phyloP scores from a whole-genome alignment of 2,113 vertebrate genomes.

The Sminthopsis crassicaudata region DNA sequence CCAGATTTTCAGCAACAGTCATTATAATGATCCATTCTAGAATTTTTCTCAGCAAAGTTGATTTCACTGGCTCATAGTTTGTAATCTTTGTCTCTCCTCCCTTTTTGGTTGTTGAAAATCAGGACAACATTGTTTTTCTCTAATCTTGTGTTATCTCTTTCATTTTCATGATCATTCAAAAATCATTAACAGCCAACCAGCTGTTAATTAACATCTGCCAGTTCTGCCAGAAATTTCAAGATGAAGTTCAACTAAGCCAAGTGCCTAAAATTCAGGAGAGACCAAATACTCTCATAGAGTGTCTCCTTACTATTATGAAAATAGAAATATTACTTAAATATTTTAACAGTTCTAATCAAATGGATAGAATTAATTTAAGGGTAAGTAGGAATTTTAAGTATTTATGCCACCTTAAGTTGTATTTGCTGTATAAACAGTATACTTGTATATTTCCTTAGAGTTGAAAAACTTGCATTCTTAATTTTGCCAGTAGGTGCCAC shows the following conservation, averaged over 20 bases:
- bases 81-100: neutral
- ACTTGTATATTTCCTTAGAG: neutral
- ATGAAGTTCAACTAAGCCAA: neutral
- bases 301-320: neutral
- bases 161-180: neutral
- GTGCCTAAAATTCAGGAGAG: neutral
- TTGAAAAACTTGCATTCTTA: neutral
- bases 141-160: neutral
- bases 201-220: neutral
- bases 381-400: neutral
- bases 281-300: neutral
- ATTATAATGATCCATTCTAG: neutral
- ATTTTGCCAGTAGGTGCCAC: slow-evolving; percentile 61
- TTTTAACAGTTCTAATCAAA: slow-evolving; percentile 25
- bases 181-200: neutral
- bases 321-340: slow-evolving; percentile 14
- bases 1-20: neutral
- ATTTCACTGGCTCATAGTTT: neutral
- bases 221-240: neutral
- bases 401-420: slow-evolving; percentile 5
- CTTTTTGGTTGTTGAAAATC: neutral
- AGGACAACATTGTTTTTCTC: neutral
- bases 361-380: slow-evolving; percentile 9
- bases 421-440: neutral
- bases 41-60: neutral